Evolutionary conservation across 2,888 invertebrate genomes (phyloP), one percentile per base, ranked within the genome.

Genomic region (Drosophila recens): DNA sequence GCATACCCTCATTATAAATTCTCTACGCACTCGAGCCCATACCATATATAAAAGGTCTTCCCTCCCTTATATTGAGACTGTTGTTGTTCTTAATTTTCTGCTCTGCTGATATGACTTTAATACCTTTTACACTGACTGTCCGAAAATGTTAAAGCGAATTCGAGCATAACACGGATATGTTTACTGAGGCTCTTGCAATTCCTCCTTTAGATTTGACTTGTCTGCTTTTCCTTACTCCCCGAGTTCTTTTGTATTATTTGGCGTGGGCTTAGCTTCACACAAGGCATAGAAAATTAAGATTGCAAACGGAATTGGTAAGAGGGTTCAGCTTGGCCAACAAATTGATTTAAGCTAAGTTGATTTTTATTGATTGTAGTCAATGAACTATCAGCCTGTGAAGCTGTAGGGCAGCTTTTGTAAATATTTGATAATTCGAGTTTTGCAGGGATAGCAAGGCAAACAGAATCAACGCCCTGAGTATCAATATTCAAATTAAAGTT

Each of bases 321-420:
- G 33, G 20, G 46, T 62, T 49, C 48, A 23, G 43, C 45, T 66
- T 52, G 48, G 36, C 62, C 27, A 57, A 57, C 66, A 79, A 83
- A 86, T 83, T 83, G 83, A 82, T 80, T 88, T 73, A 82, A 71
- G 67, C 58, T 72, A 78, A 88, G 75, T 88, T 88, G 78, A 80
- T 86, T 83, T 78, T 75, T 61, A 82, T 88, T 88, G 83, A 88
- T 88, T 82, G 53, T 20, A 58, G 51, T 80, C 67, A 68, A 65
- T 70, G 52, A 85, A 57, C 51, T 38, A 36, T 57, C n/a, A n/a
- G 3, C 33, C 15, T 30, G 6, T 15, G 20, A 23, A 52, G 52
- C 8, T 36, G 3, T 17, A 6, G 49, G 9, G 17, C 33, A 43
- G 17, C 23, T 23, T 6, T 20, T 30, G 48, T 15, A 46, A n/a